phyloP scores from a whole-genome alignment of 2,113 vertebrate genomes.

The Pygoscelis adeliae region DNA sequence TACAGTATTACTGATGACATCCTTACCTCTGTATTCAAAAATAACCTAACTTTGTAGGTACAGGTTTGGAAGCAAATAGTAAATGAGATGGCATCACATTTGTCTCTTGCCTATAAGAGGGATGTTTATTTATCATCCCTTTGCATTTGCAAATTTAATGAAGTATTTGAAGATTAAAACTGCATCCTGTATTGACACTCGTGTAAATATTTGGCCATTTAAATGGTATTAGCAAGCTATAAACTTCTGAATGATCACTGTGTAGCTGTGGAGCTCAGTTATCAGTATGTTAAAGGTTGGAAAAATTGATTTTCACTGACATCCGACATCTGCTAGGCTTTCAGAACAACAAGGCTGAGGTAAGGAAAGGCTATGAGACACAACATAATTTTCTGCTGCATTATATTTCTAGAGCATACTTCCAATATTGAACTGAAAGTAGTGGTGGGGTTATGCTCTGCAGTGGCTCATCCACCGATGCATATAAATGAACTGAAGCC shows the following conservation, averaged over 20 bases:
- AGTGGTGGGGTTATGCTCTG: neutral
- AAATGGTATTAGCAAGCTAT: neutral
- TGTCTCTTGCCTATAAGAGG: neutral
- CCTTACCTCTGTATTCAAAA: neutral
- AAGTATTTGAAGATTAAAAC: neutral
- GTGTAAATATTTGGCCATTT: neutral
- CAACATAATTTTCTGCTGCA: neutral
- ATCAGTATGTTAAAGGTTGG: neutral
- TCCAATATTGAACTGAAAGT: neutral
- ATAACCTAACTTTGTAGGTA: neutral
- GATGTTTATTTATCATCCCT: neutral
- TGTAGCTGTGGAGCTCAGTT: neutral
- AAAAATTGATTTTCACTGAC: neutral
- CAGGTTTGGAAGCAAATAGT: neutral
- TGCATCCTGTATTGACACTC: neutral
- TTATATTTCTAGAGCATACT: neutral
- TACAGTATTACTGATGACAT: neutral
- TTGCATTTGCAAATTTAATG: neutral
- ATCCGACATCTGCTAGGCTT: neutral
- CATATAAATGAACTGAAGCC: neutral
- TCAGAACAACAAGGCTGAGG: neutral
- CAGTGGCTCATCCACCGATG: neutral
- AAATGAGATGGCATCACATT: neutral
- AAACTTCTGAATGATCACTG: neutral
- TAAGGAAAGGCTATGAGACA: neutral